Evolutionary conservation across 2,797 vertebrate genomes (phyloP), one percentile per base, ranked within the genome.

Genomic region (Micropoecilia bifurca): DNA sequence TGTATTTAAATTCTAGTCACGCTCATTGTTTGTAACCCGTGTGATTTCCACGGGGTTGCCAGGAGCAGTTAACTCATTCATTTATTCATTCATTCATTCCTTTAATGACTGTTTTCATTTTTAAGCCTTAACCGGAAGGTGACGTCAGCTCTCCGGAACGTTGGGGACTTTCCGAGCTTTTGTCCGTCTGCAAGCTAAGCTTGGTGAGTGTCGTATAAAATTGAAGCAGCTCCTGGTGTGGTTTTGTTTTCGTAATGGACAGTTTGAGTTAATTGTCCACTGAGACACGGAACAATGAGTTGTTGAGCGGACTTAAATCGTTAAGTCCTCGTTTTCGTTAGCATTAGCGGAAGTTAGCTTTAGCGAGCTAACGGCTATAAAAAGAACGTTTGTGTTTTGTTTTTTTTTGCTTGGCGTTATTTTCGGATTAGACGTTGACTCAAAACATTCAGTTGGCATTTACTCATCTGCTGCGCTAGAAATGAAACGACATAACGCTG

Each of bases 311-410:
- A 3, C 16, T 22, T n/a, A n/a, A n/a, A n/a, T n/a, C n/a, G 1
- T 33, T 33, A 16, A 74, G 73, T 25, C 77, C 43, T 0, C 1
- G 9, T 61, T 4, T 41, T 0, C 18, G 2, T 47, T 46, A 36
- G 63, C 73, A 4, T 79, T 80, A 80, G 25, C 80, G 7, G 16
- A 0, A 1, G 71, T 71, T 83, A 83, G 83, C 81, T 13, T 80
- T 55, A 86, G 84, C 83, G 50, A 41, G 88, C 83, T 82, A 86
- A 69, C 25, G 20, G 2, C 43, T 46, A n/a, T 43, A 3, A 22
- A n/a, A 4, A 20, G 6, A 10, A 47, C 39, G 48, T 46, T 33
- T 9, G 28, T 25, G 9, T 1, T 46, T 10, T 9, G 2, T 46
- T 46, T 46, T 10, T 9, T 4, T 46, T 46, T 46, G 14, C 5